A percentile compares a stretch with the other conserved stretches of the same genome.
Conservation (phyloP, 2,797 vertebrate species). For the Micromesistius poutassou region DNA sequence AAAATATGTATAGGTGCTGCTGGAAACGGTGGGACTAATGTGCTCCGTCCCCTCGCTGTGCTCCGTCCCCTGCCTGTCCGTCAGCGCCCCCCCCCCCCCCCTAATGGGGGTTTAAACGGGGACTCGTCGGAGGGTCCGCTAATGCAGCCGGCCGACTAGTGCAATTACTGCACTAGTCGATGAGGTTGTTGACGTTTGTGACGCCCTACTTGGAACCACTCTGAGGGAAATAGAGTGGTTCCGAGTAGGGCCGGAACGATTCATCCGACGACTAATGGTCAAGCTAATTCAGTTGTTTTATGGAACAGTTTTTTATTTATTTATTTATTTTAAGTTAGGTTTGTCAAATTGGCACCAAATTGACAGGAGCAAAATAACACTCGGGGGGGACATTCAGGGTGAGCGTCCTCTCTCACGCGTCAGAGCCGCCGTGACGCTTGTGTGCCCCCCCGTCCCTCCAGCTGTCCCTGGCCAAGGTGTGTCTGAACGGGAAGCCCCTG, state of each 20-base stretch:
- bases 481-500: conserved; percentile 80
- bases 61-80: not conserved
- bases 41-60: not conserved
- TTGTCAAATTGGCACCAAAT: not conserved
- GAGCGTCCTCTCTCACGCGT: too few species aligned
- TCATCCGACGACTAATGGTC: too few species aligned
- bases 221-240: too few species aligned
- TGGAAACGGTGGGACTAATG: not conserved
- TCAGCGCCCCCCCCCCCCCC: too few species aligned
- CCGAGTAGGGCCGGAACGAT: too few species aligned
- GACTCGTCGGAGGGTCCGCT: not conserved
- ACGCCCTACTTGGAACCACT: too few species aligned
- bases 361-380: not conserved
- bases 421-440: not conserved
- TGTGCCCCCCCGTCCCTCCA: conserved; percentile 46
- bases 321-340: too few species aligned
- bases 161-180: not conserved
- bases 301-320: too few species aligned
- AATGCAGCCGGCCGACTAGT: not conserved
- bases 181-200: too few species aligned
- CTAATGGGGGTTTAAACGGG: not conserved
- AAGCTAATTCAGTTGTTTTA: too few species aligned
- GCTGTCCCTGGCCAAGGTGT: conserved; percentile 89
- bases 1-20: not conserved
- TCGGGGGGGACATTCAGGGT: too few species aligned